Evolutionary conservation across 1,140 invertebrate species (phyloP).

Genomic region (Chironomus tepperi): DNA sequence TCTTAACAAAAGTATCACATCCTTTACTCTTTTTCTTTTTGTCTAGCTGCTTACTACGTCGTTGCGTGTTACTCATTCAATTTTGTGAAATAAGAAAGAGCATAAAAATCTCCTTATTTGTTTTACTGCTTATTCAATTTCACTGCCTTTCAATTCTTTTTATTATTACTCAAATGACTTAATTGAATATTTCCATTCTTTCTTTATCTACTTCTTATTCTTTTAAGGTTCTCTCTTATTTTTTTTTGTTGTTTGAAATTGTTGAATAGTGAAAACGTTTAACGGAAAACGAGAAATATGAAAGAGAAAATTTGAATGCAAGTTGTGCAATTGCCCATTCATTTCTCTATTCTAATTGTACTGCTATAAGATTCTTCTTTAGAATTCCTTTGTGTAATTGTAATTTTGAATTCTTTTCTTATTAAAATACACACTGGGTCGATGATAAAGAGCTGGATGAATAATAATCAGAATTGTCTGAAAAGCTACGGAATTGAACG

Average conservation of each 20-base stretch:
- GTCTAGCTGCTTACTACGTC: too few relatives aligned
- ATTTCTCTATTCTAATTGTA: not conserved
- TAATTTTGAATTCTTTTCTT: too few relatives aligned
- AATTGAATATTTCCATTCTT: not conserved
- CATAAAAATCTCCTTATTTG: not conserved
- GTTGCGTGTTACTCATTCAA: too few relatives aligned
- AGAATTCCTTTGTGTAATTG: not conserved
- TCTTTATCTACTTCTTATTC: not conserved
- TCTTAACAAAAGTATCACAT: too few relatives aligned
- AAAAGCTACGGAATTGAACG: too few relatives aligned
- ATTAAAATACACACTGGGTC: too few relatives aligned
- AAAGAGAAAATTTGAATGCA: slow-evolving; percentile 10
- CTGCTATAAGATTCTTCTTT: not conserved
- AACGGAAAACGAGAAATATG: not conserved
- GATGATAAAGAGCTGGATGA: too few relatives aligned
- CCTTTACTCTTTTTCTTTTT: too few relatives aligned
- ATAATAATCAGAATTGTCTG: too few relatives aligned
- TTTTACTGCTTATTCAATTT: not conserved
- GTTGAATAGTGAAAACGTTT: not conserved
- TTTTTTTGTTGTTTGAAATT: too few relatives aligned
- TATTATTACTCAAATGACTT: slow-evolving; percentile 14
- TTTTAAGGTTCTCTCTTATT: too few relatives aligned
- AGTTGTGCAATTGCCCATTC: slow-evolving; percentile 5
- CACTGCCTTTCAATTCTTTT: not conserved
- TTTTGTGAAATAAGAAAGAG: too few relatives aligned